Conservation (phyloP, 2,113 vertebrate species). For the Beaufortia kweichowensis region DNA sequence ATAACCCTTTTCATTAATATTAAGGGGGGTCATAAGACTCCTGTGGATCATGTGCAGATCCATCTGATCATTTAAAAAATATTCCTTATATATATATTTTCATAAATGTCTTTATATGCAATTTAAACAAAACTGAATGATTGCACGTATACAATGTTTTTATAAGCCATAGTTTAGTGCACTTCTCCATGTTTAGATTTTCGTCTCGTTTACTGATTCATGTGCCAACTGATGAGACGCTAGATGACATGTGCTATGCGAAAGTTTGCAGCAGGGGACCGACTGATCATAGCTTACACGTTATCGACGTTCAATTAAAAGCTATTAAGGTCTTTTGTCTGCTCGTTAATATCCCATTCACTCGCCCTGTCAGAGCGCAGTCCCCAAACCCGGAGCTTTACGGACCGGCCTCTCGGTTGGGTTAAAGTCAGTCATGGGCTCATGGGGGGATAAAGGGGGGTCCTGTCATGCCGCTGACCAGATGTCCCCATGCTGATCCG, state of each 20-base stretch:
- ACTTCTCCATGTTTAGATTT: background rate
- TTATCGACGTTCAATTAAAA: slow-evolving; percentile 84
- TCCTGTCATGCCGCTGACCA: slow-evolving; percentile 81
- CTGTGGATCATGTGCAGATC: slow-evolving; percentile 29
- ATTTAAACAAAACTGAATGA: background rate
- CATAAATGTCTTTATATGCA: background rate
- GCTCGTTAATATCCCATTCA: slow-evolving; percentile 77
- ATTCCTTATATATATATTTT: background rate
- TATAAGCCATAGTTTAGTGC: too few species aligned
- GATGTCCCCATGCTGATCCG: slow-evolving; percentile 82
- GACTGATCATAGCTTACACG: slow-evolving; percentile 63
- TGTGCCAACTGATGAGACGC: background rate
- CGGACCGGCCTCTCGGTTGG: slow-evolving; percentile 59
- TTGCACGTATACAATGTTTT: too few species aligned
- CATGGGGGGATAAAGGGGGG: slow-evolving; percentile 27
- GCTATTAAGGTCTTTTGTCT: slow-evolving; percentile 82
- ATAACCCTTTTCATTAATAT: slow-evolving; percentile 63
- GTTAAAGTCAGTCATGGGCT: slow-evolving; percentile 56
- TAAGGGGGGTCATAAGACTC: slow-evolving; percentile 54
- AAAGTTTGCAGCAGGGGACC: slow-evolving; percentile 61
- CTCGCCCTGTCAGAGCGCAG: slow-evolving; percentile 68
- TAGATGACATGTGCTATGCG: slow-evolving; percentile 73
- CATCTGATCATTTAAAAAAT: slow-evolving; percentile 14
- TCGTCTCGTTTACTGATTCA: background rate
- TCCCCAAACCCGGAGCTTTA: slow-evolving; percentile 68